Evolutionary conservation across 2,113 vertebrate genomes (phyloP).

Genomic region (Tetrax tetrax): DNA sequence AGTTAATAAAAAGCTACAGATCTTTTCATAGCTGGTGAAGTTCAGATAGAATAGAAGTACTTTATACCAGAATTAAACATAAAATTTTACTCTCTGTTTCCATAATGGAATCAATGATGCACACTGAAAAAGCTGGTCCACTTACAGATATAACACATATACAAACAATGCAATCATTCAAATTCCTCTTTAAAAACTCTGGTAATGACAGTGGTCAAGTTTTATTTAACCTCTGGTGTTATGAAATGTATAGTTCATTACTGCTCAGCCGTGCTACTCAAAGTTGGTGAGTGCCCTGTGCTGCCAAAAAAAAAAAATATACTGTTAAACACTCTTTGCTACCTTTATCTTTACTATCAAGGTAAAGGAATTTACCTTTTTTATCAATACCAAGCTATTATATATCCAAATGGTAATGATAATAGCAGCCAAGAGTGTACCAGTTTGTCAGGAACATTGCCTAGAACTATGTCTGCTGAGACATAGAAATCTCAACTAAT

Average conservation of each 20-base stretch:
- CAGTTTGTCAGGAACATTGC: neutral
- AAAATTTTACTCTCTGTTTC: neutral
- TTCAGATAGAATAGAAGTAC: neutral
- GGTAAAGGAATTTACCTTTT: neutral
- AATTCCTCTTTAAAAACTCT: neutral
- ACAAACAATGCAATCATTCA: neutral
- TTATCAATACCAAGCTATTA: neutral
- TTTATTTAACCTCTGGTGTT: neutral
- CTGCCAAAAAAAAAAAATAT: neutral
- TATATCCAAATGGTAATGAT: neutral
- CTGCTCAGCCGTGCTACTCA: neutral
- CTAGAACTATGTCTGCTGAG: neutral
- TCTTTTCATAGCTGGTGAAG: neutral
- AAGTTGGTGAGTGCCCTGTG: neutral
- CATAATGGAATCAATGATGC: neutral
- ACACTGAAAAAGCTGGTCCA: neutral
- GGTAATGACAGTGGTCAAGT: neutral
- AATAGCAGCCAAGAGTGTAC: neutral
- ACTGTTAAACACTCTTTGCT: neutral
- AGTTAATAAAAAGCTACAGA: neutral
- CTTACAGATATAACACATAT: neutral
- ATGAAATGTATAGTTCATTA: neutral
- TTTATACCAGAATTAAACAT: neutral
- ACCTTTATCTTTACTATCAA: neutral
- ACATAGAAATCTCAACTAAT: neutral